Evolutionary conservation across 2,888 invertebrate genomes (phyloP).

Genomic region (Adelphocoris suturalis): DNA sequence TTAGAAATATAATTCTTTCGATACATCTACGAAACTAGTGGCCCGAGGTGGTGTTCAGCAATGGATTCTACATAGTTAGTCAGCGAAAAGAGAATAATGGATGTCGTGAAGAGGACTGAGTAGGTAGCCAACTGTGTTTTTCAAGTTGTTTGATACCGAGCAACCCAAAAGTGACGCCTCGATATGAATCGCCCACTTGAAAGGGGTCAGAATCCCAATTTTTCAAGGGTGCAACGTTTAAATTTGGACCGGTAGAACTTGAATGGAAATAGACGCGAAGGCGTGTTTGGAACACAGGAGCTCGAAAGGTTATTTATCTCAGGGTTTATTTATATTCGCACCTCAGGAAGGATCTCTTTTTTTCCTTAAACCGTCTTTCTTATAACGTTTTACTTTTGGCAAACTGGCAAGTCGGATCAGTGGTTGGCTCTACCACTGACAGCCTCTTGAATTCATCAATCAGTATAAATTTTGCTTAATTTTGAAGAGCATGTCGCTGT

Average conservation of each 20-base stretch:
- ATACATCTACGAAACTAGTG: no score
- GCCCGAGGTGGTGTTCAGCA: no score
- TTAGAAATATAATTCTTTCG: no score
- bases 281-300: background rate
- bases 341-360: background rate
- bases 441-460: no score
- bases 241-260: background rate
- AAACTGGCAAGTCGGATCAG: background rate
- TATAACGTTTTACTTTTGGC: background rate
- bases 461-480: no score
- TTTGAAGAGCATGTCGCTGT: no score
- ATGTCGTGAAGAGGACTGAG: background rate
- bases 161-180: background rate
- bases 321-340: background rate
- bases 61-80: no score
- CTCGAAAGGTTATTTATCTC: conserved; percentile 15
- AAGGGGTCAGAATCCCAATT: conserved; percentile 17
- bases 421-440: no score
- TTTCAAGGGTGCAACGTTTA: conserved; percentile 36
- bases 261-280: conserved; percentile 35
- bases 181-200: conserved; percentile 9
- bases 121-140: background rate
- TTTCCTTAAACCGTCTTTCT: background rate
- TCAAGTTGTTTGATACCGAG: background rate
- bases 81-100: background rate